Evolutionary conservation across 1,140 invertebrate genomes (phyloP).

Genomic region (Drosophila varians): DNA sequence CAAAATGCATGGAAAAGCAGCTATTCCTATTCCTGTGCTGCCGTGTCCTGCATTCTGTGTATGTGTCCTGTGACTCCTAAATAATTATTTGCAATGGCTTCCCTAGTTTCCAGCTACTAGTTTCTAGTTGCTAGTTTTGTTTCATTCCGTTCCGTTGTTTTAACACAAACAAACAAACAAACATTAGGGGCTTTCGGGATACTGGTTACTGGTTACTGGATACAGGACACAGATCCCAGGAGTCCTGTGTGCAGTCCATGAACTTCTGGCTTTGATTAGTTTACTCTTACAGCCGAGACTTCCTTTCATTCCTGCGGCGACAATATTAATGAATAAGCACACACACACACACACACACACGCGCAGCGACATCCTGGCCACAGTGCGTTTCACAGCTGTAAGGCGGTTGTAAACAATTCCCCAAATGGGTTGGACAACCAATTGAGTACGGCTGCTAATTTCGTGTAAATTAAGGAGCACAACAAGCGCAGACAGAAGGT

Average conservation of each 20-base stretch:
- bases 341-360: not conserved
- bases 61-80: constrained; percentile 12
- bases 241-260: constrained; percentile 11
- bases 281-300: constrained; percentile 3
- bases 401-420: constrained; percentile 8
- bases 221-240: not conserved
- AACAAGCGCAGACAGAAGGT: not conserved
- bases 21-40: not conserved
- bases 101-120: not conserved
- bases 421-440: not conserved
- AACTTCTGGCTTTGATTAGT: constrained; percentile 36
- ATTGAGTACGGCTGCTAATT: not conserved
- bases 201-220: not conserved
- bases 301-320: constrained; percentile 11
- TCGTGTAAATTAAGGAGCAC: not conserved
- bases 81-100: constrained; percentile 26
- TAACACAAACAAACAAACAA: constrained; percentile 1
- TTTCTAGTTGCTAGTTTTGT: not conserved
- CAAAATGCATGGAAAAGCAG: not conserved
- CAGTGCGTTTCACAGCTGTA: constrained; percentile 25
- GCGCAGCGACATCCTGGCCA: not conserved
- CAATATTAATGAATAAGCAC: constrained; percentile 29
- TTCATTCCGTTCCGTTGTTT: constrained; percentile 9
- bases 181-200: constrained; percentile 8
- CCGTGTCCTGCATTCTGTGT: not conserved